phyloP scores from a whole-genome alignment of 2,113 vertebrate species.

The Bettongia penicillata region DNA sequence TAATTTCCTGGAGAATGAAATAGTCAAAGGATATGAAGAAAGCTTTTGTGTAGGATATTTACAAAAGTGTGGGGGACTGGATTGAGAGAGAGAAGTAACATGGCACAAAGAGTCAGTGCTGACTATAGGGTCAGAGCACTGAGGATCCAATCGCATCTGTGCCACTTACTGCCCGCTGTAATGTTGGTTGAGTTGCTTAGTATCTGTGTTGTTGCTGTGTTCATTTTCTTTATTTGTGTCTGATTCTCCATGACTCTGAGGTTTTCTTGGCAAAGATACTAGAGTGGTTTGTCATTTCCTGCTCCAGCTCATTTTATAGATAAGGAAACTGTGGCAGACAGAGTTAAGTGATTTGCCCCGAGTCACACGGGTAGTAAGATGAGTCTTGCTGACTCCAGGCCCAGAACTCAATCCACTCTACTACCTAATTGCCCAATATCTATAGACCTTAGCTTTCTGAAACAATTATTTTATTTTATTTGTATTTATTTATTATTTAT shows the following conservation, averaged over 20 bases:
- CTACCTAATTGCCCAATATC: background rate
- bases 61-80: background rate
- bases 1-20: background rate
- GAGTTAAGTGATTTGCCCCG: background rate
- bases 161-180: background rate
- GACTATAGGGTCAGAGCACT: background rate
- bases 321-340: background rate
- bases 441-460: background rate
- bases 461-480: background rate
- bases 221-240: too few species aligned
- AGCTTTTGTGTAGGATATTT: background rate
- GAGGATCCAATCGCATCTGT: background rate
- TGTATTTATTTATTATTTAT: too few species aligned
- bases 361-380: background rate
- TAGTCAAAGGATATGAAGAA: background rate
- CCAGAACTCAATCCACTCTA: background rate
- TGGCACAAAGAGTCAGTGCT: background rate
- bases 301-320: background rate
- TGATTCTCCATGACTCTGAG: background rate
- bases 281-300: background rate
- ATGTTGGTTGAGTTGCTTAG: background rate
- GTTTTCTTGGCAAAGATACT: background rate
- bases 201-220: too few species aligned
- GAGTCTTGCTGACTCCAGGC: background rate
- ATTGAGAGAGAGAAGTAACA: background rate